These are phyloP conservation scores for Dysmachus trigonus DNA, from an alignment of 2,888 invertebrate genomes.

Conservation along the genomic window DNA sequence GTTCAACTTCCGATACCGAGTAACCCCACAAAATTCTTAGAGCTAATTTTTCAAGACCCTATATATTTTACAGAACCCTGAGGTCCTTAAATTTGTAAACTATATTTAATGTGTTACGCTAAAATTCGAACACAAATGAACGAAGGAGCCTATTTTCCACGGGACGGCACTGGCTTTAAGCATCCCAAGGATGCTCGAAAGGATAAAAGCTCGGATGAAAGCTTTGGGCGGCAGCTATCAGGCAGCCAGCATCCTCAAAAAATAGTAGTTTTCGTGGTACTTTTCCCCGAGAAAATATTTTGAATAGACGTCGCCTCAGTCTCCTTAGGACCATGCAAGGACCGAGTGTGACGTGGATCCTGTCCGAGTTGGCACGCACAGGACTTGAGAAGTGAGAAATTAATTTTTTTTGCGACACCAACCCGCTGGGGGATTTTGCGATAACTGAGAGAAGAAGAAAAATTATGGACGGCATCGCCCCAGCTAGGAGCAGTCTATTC, in stretches of 20 bases:
- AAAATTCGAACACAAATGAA: background rate
- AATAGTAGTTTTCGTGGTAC: slow-evolving; percentile 40
- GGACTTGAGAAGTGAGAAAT: background rate
- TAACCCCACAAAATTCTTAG: too few species aligned
- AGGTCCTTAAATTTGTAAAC: too few species aligned
- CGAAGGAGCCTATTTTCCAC: background rate
- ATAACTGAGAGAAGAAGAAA: background rate
- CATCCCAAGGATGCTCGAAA: background rate
- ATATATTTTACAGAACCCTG: too few species aligned
- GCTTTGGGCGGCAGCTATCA: slow-evolving; percentile 18
- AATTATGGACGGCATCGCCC: background rate
- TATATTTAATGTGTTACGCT: background rate
- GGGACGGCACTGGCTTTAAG: background rate
- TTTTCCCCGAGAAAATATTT: slow-evolving; percentile 44
- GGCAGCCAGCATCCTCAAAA: slow-evolving; percentile 42
- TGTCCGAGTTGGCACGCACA: background rate
- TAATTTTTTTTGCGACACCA: background rate
- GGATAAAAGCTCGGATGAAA: slow-evolving; percentile 10
- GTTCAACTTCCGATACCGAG: too few species aligned
- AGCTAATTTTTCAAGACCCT: too few species aligned
- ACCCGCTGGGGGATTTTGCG: background rate
- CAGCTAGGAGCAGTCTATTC: background rate
- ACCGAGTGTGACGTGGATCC: slow-evolving; percentile 25
- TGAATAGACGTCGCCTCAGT: slow-evolving; percentile 43
- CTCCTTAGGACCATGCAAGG: slow-evolving; percentile 46